phyloP scores from a whole-genome alignment of 2,113 vertebrate genomes.

The Antigone vipio region DNA sequence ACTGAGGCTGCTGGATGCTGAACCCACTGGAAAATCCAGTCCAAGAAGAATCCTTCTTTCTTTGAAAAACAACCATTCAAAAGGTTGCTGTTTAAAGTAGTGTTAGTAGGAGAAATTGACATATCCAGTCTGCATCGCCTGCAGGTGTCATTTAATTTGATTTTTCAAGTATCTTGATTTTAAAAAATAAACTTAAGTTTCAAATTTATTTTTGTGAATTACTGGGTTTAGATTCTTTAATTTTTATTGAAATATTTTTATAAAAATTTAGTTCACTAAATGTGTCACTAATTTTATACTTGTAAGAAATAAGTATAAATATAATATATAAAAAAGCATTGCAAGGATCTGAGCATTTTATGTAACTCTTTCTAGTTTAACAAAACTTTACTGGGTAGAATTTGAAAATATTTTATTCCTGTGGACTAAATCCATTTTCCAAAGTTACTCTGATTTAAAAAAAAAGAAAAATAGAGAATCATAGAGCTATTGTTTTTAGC shows the following conservation, averaged over 20 bases:
- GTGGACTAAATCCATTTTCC: not conserved
- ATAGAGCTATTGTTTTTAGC: not conserved
- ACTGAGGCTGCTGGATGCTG: not conserved
- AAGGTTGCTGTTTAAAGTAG: not conserved
- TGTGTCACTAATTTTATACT: not conserved
- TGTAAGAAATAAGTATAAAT: not conserved
- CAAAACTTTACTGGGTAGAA: not conserved
- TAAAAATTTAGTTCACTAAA: not conserved
- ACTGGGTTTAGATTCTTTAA: not conserved
- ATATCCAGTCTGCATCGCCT: not conserved
- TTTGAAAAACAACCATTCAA: not conserved
- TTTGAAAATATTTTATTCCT: not conserved
- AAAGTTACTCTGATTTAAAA: not conserved
- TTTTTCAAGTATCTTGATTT: not conserved
- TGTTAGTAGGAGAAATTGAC: not conserved
- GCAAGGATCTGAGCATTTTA: not conserved
- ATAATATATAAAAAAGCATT: not conserved
- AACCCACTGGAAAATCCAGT: not conserved
- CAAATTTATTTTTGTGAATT: not conserved
- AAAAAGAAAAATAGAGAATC: not conserved
- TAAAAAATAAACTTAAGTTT: not conserved
- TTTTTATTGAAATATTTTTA: not conserved
- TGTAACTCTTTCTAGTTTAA: not conserved
- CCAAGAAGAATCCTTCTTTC: not conserved
- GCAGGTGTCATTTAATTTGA: not conserved